Percentiles rank a stretch among this genome's conserved stretches.
Conservation (phyloP, 2,113 vertebrate genomes). For the Anarhynchus alexandrinus region DNA sequence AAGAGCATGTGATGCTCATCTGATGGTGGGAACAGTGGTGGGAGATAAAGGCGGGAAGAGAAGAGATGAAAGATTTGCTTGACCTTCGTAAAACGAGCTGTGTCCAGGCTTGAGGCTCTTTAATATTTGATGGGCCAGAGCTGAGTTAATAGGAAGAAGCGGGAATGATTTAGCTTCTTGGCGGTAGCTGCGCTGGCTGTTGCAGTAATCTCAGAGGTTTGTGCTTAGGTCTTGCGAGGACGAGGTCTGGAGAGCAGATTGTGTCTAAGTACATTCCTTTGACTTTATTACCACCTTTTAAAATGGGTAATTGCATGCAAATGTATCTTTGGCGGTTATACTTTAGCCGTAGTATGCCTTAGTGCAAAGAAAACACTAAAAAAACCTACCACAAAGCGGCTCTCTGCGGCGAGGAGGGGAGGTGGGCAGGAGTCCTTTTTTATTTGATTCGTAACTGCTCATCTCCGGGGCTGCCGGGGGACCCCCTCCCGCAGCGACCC, state of each 20-base stretch:
- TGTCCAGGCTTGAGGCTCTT: conserved; percentile 5
- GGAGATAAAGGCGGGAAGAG: not conserved
- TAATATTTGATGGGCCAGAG: conserved; percentile 30
- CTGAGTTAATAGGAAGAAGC: not conserved
- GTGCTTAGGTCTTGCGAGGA: not conserved
- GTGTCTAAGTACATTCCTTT: not conserved
- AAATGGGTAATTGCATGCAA: not conserved
- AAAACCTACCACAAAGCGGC: not conserved
- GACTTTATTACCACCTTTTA: not conserved
- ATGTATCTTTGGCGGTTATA: not conserved
- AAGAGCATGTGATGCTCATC: not conserved
- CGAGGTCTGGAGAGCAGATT: not conserved
- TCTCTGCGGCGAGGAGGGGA: not conserved
- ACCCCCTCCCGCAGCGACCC: not conserved
- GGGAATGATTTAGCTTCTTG: not conserved
- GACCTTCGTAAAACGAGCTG: not conserved
- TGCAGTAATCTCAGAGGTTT: not conserved
- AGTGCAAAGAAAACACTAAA: not conserved
- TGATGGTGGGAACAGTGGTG: not conserved
- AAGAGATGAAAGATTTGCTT: not conserved
- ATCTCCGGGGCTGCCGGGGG: fast-evolving
- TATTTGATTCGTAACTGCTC: fast-evolving
- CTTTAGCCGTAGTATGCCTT: not conserved
- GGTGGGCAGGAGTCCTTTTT: not conserved
- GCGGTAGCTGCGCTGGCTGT: not conserved